Evolutionary conservation across 2,797 vertebrate genomes (phyloP).

Genomic region (Sphenopsis melanotis): DNA sequence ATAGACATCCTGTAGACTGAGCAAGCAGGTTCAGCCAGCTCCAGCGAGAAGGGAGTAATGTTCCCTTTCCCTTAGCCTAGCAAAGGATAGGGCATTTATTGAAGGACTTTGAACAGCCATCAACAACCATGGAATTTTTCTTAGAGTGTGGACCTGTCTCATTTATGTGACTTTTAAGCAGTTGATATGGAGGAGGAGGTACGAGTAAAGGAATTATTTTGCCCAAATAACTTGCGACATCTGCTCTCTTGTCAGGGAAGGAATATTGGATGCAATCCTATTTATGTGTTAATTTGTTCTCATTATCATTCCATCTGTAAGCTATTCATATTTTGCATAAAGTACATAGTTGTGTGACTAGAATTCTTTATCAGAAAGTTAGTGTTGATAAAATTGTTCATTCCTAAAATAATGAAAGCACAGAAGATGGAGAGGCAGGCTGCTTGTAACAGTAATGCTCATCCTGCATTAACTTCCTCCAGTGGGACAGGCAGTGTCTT

Average conservation of each 20-base stretch:
- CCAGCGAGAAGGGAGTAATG: not conserved
- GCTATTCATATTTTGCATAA: not conserved
- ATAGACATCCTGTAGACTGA: not conserved
- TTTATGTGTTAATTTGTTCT: slow-evolving; percentile 38
- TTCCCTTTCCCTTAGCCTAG: not conserved
- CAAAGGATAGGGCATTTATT: not conserved
- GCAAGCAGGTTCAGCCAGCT: not conserved
- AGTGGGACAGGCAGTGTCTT: not conserved
- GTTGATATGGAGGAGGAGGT: not conserved
- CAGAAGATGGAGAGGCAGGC: not conserved
- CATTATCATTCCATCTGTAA: slow-evolving; percentile 9
- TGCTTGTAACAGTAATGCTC: not conserved
- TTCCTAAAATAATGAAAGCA: not conserved
- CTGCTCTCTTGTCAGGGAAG: slow-evolving; percentile 2
- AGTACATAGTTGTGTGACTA: not conserved
- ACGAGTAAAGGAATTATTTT: not conserved
- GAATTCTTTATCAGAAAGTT: slow-evolving; percentile 10
- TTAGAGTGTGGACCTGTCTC: not conserved
- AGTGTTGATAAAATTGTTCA: not conserved
- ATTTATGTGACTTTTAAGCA: not conserved
- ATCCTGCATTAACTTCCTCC: not conserved
- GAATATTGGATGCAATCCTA: slow-evolving; percentile 19
- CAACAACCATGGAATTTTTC: not conserved
- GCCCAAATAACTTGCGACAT: not conserved
- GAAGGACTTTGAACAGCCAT: not conserved